phyloP scores from a whole-genome alignment of 2,888 invertebrate genomes.

The Diaprepes abbreviatus region DNA sequence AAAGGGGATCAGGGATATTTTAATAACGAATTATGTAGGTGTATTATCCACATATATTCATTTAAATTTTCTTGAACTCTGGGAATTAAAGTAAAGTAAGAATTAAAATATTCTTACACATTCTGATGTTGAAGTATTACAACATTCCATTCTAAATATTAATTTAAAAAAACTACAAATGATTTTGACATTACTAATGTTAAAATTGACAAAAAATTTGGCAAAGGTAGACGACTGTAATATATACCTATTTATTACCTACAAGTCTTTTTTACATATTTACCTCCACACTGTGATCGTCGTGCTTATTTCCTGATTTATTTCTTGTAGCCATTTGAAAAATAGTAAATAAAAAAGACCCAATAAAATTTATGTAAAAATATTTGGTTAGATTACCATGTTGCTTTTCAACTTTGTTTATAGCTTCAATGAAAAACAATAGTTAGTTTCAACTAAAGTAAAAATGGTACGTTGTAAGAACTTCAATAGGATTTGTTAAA shows the following conservation, averaged over 20 bases:
- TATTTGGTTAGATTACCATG: background rate
- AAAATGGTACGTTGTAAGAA: too few species aligned
- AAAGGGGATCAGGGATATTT: too few species aligned
- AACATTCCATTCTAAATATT: conserved; percentile 42
- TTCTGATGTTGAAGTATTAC: conserved; percentile 36
- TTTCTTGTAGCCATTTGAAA: conserved; percentile 72
- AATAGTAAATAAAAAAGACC: background rate
- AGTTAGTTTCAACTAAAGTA: too few species aligned
- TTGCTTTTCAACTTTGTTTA: too few species aligned
- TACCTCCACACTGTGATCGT: conserved; percentile 78
- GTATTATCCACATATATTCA: too few species aligned
- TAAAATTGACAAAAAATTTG: conserved; percentile 25
- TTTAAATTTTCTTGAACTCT: too few species aligned
- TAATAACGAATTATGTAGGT: too few species aligned
- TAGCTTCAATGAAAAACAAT: too few species aligned
- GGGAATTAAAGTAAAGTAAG: too few species aligned
- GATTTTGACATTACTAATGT: conserved; percentile 41
- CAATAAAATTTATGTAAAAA: background rate
- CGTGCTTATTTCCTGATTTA: conserved; percentile 74
- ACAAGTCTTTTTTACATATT: conserved; percentile 53
- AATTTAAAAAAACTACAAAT: conserved; percentile 38
- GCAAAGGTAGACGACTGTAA: background rate
- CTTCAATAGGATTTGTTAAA: too few species aligned
- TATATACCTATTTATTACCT: background rate
- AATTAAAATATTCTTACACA: conserved; percentile 33